phyloP scores from a whole-genome alignment of 2,888 invertebrate species.

The Buathra laborator region DNA sequence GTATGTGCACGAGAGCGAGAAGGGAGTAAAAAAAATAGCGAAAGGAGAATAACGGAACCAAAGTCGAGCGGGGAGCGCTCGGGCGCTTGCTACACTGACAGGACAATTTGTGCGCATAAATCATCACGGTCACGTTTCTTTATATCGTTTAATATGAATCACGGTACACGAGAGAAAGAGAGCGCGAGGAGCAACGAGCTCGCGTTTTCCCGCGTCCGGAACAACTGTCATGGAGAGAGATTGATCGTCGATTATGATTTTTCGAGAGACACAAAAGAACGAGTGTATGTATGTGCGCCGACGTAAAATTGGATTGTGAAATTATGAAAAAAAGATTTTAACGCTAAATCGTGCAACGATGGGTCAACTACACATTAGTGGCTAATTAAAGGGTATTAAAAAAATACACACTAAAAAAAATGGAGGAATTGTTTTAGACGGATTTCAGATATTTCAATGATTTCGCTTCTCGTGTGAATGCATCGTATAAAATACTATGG shows the following conservation, averaged over 20 bases:
- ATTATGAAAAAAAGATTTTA: neutral
- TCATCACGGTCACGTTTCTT: conserved; percentile 83
- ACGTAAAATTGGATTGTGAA: conserved; percentile 21
- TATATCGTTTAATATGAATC: conserved; percentile 84
- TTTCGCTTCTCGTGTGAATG: no score
- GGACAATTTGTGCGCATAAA: conserved; percentile 84
- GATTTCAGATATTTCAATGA: no score
- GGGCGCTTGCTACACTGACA: conserved; percentile 75
- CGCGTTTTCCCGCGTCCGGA: conserved; percentile 74
- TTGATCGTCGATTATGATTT: conserved; percentile 76
- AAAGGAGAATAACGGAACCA: conserved; percentile 69
- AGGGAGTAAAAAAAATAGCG: conserved; percentile 39
- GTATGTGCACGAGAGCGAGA: neutral
- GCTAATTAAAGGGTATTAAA: no score
- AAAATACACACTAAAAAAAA: no score
- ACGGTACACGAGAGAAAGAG: conserved; percentile 18
- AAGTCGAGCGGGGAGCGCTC: conserved; percentile 34
- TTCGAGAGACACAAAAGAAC: conserved; percentile 12
- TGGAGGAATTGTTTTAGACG: no score
- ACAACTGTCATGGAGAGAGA: conserved; percentile 79
- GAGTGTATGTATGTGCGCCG: neutral
- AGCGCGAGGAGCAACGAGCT: conserved; percentile 60
- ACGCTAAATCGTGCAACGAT: no score
- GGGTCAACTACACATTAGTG: no score
- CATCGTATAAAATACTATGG: no score